A percentile compares a stretch with the other conserved stretches of the same genome.
Evolutionary conservation across 2,797 vertebrate species (phyloP).

Genomic region (Fratercula arctica): DNA sequence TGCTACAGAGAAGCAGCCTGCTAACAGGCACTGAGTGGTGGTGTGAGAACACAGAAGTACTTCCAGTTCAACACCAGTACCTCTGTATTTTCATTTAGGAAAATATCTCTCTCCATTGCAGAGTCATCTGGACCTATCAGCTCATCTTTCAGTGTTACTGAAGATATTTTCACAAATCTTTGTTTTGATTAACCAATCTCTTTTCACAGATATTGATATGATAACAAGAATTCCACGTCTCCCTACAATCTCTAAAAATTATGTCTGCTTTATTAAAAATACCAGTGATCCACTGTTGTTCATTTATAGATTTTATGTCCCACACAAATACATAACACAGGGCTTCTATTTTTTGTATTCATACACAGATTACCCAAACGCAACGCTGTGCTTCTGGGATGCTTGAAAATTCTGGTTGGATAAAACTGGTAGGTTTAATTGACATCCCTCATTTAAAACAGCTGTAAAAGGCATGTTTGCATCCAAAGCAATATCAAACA

Average conservation of each 20-base stretch:
- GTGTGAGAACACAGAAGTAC: not conserved
- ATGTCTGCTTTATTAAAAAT: not conserved
- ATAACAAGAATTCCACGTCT: not conserved
- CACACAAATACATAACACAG: not conserved
- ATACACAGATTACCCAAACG: not conserved
- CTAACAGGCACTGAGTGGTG: not conserved
- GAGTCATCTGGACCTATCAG: not conserved
- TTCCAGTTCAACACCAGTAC: not conserved
- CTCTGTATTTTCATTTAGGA: not conserved
- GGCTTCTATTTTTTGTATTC: not conserved
- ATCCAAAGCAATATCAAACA: not conserved
- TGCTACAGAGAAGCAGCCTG: not conserved
- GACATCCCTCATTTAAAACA: not conserved
- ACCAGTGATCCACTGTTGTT: not conserved
- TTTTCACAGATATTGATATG: not conserved
- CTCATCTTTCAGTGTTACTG: not conserved
- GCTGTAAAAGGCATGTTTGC: not conserved
- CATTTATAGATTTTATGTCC: not conserved
- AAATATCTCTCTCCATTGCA: not conserved
- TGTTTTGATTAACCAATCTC: not conserved
- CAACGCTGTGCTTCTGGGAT: not conserved
- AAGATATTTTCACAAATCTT: not conserved
- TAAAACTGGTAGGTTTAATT: no score
- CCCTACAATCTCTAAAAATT: not conserved
- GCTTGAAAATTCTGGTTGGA: not conserved